Base-by-base conservation (phyloP, 92 coral and sea anemone species). In the Phenganax stokvisi region DNA sequence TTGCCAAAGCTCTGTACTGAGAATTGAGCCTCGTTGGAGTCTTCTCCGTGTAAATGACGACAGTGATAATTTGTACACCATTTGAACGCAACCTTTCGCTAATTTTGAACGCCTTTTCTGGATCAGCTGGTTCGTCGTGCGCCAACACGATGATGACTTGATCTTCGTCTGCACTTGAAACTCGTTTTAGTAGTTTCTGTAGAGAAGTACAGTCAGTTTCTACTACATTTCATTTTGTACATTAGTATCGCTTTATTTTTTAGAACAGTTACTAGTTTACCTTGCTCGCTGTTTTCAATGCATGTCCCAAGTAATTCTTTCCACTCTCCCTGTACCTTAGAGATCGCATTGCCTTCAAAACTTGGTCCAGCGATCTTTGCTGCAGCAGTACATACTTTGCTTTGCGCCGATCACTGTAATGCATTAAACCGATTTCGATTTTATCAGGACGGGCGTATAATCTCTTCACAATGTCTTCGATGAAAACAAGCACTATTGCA, bases 31-130 rank as follows among this genome's bases (percentile, higher is more conserved):
- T 54, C 20, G 57, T 62, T 51, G 83, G 57, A 44, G 15, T 79
- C 57, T 79, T 79, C 53, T 51, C 31, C n/a, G 61, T 79, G 83
- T 79, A 74, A 63, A 79, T 65, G 1, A 64, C 29, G 53, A 79
- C 61, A 6, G 74, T 79, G 28, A 79, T 44, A 16, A 79, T 47
- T 56, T 79, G 60, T 51, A 79, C 62, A 9, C 74, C 74, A 8
- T 79, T 63, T 28, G 28, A 16, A 56, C 68, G 67, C n/a, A 79
- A 53, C 11, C 51, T 16, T 52, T 79, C 83, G 61, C 72, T 69
- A 51, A 51, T 12, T 65, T 10, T 79, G 31, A 63, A 79, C 9
- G 83, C 74, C 65, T 79, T 64, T 65, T 79, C 61, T 12, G 72
- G 83, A 47, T 79, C 74, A 6, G 57, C 62, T 29, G 83, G 72